These are phyloP conservation scores for Enteromius unitaeniatus DNA, from an alignment of 2,797 vertebrate species.

Conservation along the genomic window DNA sequence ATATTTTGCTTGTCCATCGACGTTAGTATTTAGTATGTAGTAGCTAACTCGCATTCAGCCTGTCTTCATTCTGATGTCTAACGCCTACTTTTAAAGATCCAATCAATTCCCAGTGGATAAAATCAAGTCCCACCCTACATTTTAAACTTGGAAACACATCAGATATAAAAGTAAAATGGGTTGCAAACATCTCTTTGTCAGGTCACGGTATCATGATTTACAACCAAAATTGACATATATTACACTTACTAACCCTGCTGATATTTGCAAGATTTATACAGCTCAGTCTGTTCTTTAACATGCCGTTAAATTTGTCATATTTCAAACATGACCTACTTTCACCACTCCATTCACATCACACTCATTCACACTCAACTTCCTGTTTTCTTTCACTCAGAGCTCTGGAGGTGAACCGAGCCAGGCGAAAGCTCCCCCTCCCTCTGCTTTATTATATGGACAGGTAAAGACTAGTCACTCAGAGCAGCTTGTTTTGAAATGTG, in stretches of 20 bases:
- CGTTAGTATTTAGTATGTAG: not conserved
- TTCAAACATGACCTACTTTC: conserved; percentile 57
- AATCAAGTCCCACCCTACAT: not conserved
- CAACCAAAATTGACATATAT: conserved; percentile 18
- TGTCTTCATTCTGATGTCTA: not conserved
- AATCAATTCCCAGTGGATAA: not conserved
- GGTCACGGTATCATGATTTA: conserved; percentile 17
- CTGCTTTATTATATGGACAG: conserved; percentile 74
- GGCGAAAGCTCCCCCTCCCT: conserved; percentile 50
- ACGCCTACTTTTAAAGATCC: not conserved
- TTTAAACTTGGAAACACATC: not conserved
- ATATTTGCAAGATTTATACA: conserved; percentile 31
- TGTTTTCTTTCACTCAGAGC: conserved; percentile 54
- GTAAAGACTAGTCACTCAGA: conserved; percentile 72
- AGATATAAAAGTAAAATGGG: not conserved
- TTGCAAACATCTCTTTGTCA: not conserved
- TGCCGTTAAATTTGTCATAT: conserved; percentile 34
- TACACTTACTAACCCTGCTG: not conserved
- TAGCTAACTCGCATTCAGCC: not conserved
- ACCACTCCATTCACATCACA: conserved; percentile 36
- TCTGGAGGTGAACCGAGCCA: conserved; percentile 61
- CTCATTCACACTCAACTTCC: conserved; percentile 44
- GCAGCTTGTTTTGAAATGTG: conserved; percentile 77
- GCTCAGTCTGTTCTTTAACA: conserved; percentile 50
- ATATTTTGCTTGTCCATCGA: not conserved